Evolutionary conservation across 2,888 invertebrate genomes (phyloP).

Genomic region (Acleris laterana): DNA sequence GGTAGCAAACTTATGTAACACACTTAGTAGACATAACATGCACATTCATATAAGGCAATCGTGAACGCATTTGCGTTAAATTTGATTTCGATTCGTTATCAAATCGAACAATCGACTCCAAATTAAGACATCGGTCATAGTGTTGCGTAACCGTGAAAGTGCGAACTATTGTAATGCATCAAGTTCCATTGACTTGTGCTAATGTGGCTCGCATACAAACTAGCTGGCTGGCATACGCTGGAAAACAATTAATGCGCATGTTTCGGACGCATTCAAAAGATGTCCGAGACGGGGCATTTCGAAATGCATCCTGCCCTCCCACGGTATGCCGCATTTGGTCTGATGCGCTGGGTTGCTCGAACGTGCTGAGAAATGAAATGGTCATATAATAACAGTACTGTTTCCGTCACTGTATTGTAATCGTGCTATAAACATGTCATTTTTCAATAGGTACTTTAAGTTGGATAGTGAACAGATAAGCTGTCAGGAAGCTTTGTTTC

Average conservation of each 20-base stretch:
- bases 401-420: conserved; percentile 8
- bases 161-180: conserved; percentile 71
- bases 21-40: neutral
- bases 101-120: conserved; percentile 38
- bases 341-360: conserved; percentile 10
- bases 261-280: conserved; percentile 24
- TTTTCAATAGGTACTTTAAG: no score
- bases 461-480: no score
- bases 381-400: conserved; percentile 29
- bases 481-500: no score
- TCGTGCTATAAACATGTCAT: no score
- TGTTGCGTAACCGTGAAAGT: conserved; percentile 76
- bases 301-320: conserved; percentile 28
- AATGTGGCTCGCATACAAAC: conserved; percentile 57
- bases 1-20: neutral
- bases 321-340: conserved; percentile 19
- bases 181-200: conserved; percentile 58
- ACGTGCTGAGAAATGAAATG: conserved; percentile 34
- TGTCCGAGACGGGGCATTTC: conserved; percentile 18
- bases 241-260: conserved; percentile 30
- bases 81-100: conserved; percentile 14
- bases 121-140: conserved; percentile 40
- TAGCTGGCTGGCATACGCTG: conserved; percentile 10
- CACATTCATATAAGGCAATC: neutral
- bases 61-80: neutral